phyloP scores from a whole-genome alignment of 2,888 invertebrate genomes.

The Sipunculus nudus region DNA sequence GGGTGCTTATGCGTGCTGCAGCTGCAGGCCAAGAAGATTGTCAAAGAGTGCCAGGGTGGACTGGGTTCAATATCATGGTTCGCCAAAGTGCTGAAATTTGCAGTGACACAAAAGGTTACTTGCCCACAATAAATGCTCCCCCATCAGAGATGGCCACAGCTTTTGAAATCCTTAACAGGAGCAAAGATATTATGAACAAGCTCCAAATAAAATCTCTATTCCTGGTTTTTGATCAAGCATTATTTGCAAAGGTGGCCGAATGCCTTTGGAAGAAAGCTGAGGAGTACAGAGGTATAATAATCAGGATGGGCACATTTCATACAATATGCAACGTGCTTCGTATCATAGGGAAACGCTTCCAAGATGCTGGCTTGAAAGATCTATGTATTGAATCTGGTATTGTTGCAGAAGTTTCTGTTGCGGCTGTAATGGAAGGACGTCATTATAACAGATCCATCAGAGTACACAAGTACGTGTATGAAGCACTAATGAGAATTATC shows the following conservation, averaged over 20 bases:
- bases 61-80: conserved; percentile 34
- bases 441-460: conserved; percentile 14
- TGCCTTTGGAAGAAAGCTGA: conserved; percentile 24
- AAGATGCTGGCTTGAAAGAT: conserved; percentile 34
- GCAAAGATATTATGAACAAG: conserved; percentile 15
- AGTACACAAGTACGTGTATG: conserved; percentile 35
- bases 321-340: conserved; percentile 16
- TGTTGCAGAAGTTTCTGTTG: conserved; percentile 35
- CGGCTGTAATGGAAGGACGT: conserved; percentile 22
- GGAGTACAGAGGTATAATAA: conserved; percentile 8
- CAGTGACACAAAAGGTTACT: conserved; percentile 23
- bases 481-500: conserved; percentile 33
- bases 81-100: conserved; percentile 4
- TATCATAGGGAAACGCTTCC: conserved; percentile 39
- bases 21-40: conserved; percentile 12
- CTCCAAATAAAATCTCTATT: conserved; percentile 23
- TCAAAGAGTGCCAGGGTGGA: conserved; percentile 34
- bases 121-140: conserved; percentile 33
- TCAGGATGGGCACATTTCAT: conserved; percentile 37
- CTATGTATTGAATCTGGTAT: conserved; percentile 33
- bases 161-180: conserved; percentile 25
- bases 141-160: conserved; percentile 34
- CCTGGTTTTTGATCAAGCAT: conserved; percentile 34
- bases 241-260: conserved; percentile 34
- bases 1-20: too few species aligned